Conservation (phyloP, 2,113 vertebrate genomes). For the Pachypanchax playfairii region DNA sequence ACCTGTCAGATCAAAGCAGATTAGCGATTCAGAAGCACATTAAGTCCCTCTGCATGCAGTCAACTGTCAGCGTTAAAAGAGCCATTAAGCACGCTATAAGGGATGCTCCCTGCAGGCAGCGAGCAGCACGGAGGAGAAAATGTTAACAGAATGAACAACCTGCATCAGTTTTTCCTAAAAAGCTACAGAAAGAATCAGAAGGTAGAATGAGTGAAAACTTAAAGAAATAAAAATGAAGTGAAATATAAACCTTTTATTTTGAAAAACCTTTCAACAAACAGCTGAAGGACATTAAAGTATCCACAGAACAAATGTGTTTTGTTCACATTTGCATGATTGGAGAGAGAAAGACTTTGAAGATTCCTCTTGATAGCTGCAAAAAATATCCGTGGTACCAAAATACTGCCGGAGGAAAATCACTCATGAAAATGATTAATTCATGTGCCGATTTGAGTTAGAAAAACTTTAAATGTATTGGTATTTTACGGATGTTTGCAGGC, state of each 20-base stretch:
- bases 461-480: conserved; percentile 1
- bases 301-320: conserved; percentile 2
- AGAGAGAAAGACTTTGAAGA: conserved; percentile 28
- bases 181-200: background rate
- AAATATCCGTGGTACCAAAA: background rate
- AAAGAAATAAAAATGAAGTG: background rate
- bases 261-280: conserved; percentile 15
- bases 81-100: conserved; percentile 7
- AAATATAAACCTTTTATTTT: conserved; percentile 4
- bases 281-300: conserved; percentile 11
- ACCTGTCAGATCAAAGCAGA: conserved; percentile 37
- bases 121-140: background rate
- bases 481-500: conserved; percentile 11
- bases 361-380: conserved; percentile 11
- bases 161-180: background rate
- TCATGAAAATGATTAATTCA: conserved; percentile 25
- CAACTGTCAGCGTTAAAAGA: conserved; percentile 32
- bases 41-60: conserved; percentile 16
- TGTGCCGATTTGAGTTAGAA: conserved; percentile 2
- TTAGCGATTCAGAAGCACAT: conserved; percentile 34
- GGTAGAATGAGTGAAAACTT: background rate
- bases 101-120: conserved; percentile 14
- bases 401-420: conserved; percentile 6
- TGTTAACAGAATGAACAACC: conserved; percentile 3
- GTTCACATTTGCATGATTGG: conserved; percentile 10